phyloP scores from a whole-genome alignment of 2,797 vertebrate species.

The Zenarchopterus dispar region DNA sequence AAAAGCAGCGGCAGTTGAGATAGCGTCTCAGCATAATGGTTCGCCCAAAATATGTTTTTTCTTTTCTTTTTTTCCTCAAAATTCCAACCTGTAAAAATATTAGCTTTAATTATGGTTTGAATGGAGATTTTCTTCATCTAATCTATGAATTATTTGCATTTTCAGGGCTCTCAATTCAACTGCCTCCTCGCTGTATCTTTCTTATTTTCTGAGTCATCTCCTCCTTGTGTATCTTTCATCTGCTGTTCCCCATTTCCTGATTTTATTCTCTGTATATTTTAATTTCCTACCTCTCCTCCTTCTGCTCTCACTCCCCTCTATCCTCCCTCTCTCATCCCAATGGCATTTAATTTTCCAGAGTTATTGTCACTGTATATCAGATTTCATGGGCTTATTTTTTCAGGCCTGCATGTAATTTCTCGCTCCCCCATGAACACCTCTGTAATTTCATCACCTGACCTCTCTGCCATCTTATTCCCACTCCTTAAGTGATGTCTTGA shows the following conservation, averaged over 20 bases:
- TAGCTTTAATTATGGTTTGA: background rate
- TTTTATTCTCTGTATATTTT: background rate
- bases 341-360: slow-evolving; percentile 32
- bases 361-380: slow-evolving; percentile 50
- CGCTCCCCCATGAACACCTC: background rate
- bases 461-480: too few relatives aligned
- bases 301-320: slow-evolving; percentile 7
- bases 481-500: too few relatives aligned
- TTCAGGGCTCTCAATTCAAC: background rate
- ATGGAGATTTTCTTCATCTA: background rate
- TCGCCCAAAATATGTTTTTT: too few relatives aligned
- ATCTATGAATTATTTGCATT: background rate
- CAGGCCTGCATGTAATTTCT: slow-evolving; percentile 6
- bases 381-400: slow-evolving; percentile 32
- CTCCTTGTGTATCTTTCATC: background rate
- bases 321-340: slow-evolving; percentile 27
- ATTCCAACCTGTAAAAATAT: background rate
- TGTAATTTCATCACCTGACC: too few relatives aligned
- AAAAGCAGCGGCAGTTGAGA: slow-evolving; percentile 4
- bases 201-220: slow-evolving; percentile 6
- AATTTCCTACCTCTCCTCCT: background rate
- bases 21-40: background rate
- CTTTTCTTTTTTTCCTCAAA: background rate
- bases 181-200: background rate
- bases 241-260: background rate